Evolutionary conservation across 2,888 invertebrate species (phyloP).

Genomic region (Scaeva pyrastri): DNA sequence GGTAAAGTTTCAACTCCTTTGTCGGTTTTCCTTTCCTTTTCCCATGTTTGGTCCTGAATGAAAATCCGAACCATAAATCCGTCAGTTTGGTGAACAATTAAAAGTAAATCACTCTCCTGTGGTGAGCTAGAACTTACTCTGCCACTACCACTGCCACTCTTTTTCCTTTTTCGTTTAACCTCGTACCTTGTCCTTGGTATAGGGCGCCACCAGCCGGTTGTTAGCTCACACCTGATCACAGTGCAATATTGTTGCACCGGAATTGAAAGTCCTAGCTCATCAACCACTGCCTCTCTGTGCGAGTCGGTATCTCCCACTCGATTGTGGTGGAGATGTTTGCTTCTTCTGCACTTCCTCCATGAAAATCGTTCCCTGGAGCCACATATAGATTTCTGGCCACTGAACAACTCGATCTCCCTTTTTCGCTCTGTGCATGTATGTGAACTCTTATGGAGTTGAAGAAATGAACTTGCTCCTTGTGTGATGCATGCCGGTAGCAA

Average conservation of each 20-base stretch:
- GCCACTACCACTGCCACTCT: constrained; percentile 52
- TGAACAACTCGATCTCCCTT: constrained; percentile 8
- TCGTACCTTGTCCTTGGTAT: too few species aligned
- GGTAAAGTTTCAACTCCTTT: constrained; percentile 56
- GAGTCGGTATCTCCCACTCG: constrained; percentile 58
- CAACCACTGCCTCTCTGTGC: neutral
- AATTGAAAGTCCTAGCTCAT: constrained; percentile 31
- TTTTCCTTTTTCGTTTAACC: constrained; percentile 38
- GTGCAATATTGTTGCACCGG: constrained; percentile 25
- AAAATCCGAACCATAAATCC: constrained; percentile 77
- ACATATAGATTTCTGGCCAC: constrained; percentile 59
- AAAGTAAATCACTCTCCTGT: constrained; percentile 78
- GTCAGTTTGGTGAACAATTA: constrained; percentile 77
- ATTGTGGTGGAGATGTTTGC: constrained; percentile 64
- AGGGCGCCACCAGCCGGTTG: too few species aligned
- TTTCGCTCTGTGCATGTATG: neutral
- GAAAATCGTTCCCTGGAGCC: constrained; percentile 65
- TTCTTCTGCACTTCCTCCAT: constrained; percentile 41
- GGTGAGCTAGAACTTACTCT: constrained; percentile 71
- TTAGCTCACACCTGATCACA: neutral
- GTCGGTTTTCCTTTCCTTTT: constrained; percentile 7
- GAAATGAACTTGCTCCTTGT: constrained; percentile 21
- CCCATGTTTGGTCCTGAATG: constrained; percentile 14
- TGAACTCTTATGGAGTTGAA: constrained; percentile 25
- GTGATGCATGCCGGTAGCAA: too few species aligned